Conservation (phyloP, 2,797 vertebrate species). For the Characodon lateralis region DNA sequence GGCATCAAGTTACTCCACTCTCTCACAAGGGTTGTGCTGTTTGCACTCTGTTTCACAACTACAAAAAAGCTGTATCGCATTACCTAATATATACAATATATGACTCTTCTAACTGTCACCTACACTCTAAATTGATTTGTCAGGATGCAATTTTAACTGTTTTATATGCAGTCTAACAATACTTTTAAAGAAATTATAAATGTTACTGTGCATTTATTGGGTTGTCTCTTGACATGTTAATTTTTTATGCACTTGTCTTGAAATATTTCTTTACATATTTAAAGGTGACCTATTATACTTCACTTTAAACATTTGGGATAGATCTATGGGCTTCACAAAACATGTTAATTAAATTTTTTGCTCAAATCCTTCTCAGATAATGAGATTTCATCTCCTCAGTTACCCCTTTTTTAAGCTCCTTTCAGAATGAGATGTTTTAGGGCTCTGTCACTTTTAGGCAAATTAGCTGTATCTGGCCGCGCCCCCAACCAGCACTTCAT, state of each 20-base stretch:
- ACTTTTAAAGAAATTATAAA: not conserved
- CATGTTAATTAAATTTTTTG: too few relatives aligned
- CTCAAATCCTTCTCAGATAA: too few relatives aligned
- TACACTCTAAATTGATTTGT: not conserved
- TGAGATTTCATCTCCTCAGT: too few relatives aligned
- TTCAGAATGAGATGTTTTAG: too few relatives aligned
- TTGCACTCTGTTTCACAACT: slow-evolving; percentile 19
- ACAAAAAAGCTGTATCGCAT: slow-evolving; percentile 5
- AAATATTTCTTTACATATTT: not conserved
- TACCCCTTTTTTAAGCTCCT: too few relatives aligned
- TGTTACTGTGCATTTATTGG: not conserved
- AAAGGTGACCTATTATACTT: too few relatives aligned
- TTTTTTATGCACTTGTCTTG: not conserved
- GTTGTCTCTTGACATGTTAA: not conserved
- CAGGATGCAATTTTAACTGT: not conserved
- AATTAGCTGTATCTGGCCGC: too few relatives aligned
- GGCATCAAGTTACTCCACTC: slow-evolving; percentile 29
- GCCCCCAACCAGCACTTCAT: too few relatives aligned
- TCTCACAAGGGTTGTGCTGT: slow-evolving; percentile 30
- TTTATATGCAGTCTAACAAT: not conserved
- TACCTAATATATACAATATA: not conserved
- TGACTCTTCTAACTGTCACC: not conserved
- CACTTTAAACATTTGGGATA: too few relatives aligned
- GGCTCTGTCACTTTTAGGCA: too few relatives aligned
- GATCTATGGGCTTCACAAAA: too few relatives aligned